phyloP scores from a whole-genome alignment of 2,113 vertebrate species.

The Arizona elegans region DNA sequence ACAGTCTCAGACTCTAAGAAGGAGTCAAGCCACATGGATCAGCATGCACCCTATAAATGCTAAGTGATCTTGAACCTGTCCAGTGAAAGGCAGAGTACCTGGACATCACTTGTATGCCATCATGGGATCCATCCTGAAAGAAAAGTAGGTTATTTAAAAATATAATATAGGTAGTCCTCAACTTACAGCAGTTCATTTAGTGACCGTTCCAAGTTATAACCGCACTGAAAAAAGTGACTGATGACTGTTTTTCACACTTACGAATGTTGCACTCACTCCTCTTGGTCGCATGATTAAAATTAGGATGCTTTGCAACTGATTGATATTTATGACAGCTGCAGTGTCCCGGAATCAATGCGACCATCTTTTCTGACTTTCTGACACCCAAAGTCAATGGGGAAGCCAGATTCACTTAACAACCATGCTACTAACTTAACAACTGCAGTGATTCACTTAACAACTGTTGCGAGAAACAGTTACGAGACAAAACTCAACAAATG shows the following conservation, averaged over 20 bases:
- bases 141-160: not conserved
- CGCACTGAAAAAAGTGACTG: not conserved
- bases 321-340: not conserved
- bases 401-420: not conserved
- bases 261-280: not conserved
- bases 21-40: not conserved
- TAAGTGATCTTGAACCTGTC: not conserved
- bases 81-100: not conserved
- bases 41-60: not conserved
- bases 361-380: not conserved
- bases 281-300: not conserved
- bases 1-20: not conserved
- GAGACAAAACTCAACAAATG: not conserved
- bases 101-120: not conserved
- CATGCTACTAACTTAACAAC: not conserved
- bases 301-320: not conserved
- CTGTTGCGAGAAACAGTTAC: not conserved
- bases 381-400: not conserved
- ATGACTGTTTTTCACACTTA: not conserved
- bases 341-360: not conserved
- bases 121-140: too few relatives aligned
- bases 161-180: not conserved
- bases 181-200: not conserved
- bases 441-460: not conserved
- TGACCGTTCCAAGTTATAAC: not conserved